Base-by-base conservation (phyloP, 2,797 vertebrate species). In the Hirundo rustica region DNA sequence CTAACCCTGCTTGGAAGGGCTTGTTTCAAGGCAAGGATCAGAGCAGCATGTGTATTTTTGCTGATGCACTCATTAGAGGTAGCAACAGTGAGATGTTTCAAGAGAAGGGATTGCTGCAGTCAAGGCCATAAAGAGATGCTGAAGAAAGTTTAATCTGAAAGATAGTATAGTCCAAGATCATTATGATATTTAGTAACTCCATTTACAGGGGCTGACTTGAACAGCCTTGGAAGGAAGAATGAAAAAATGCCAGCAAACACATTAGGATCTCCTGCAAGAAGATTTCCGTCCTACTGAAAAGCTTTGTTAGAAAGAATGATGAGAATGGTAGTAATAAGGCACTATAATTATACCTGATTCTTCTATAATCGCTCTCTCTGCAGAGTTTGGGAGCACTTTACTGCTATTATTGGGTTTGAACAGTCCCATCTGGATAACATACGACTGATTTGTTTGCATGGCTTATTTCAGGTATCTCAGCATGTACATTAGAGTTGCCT, bases 351-450 rank as follows among this genome's bases (percentile, higher is more conserved):
- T 74, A 96, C 91, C 95, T 96, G 93, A 93, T 96, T 88, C 80
- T 90, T 96, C 95, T 95, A 85, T 95, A 96, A 96, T 94, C 88
- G 95, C 86, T 79, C 66, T 94, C 91, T 95, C 88, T 11, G 30
- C 80, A 92, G 95, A 93, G 92, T 96, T 96, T 5, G 7, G 95
- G 95, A 96, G 93, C 93, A 92, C 85, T 96, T 96, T 95, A 94
- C 94, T 92, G 89, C 85, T 96, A 96, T 97, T 97, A 96, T 64
- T 96, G 92, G 95, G 93, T 95, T 96, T 95, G 85, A 95, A 94
- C 93, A 86, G 85, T 89, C 94, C 94, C 93, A 95, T 96, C 85
- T 96, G 91, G 96, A 85, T 94, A 96, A 89, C 94, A 90, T 77
- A 94, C 7, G 20, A 94, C 77, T 92, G 89, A 94, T 95, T 90